These are phyloP conservation scores for Synergus itoensis DNA, from an alignment of 2,888 invertebrate species.

Conservation along the genomic window DNA sequence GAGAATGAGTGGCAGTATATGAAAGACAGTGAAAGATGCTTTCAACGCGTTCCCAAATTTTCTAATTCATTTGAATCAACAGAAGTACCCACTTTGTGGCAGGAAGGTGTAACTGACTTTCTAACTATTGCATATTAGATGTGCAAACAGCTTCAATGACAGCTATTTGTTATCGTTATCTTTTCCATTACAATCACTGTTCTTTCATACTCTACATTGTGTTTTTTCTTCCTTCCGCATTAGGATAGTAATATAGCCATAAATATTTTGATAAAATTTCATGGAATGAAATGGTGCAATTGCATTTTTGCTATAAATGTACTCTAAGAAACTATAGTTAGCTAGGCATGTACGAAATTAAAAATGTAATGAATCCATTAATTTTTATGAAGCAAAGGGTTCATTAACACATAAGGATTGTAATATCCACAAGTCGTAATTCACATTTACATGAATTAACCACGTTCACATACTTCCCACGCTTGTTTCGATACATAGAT, in stretches of 20 bases:
- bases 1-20: constrained; percentile 1
- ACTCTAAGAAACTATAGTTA: neutral
- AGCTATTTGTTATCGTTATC: neutral
- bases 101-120: neutral
- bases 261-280: neutral
- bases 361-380: neutral
- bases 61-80: neutral
- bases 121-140: neutral
- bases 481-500: neutral
- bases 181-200: neutral
- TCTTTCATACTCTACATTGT: neutral
- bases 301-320: too few relatives aligned
- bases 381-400: neutral
- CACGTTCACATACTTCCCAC: neutral
- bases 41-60: neutral
- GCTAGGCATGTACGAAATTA: neutral
- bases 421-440: constrained; percentile 10
- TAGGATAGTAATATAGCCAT: too few relatives aligned
- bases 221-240: neutral
- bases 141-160: neutral
- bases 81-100: neutral
- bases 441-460: constrained; percentile 46
- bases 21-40: constrained; percentile 21
- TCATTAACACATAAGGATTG: neutral
- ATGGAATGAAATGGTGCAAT: neutral